phyloP scores from a whole-genome alignment of 1,140 invertebrate species.

The Cyphomyrmex costatus region DNA sequence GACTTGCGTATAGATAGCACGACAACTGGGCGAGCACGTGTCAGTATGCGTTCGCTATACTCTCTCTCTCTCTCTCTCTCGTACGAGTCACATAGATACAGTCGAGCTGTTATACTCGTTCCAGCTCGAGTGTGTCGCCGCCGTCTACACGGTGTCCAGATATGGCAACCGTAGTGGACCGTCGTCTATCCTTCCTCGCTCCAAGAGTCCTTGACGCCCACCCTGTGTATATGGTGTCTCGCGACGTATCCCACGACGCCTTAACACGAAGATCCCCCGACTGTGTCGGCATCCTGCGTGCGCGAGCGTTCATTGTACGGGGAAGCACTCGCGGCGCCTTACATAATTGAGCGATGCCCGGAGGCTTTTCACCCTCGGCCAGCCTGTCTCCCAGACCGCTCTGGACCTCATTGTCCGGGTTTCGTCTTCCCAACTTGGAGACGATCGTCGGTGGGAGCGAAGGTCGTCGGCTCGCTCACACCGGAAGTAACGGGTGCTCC shows the following conservation, averaged over 20 bases:
- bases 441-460: slow-evolving; percentile 62
- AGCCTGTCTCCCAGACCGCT: slow-evolving; percentile 56
- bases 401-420: slow-evolving; percentile 64
- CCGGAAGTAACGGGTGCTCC: slow-evolving; percentile 55
- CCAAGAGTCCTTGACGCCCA: slow-evolving; percentile 76
- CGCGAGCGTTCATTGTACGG: slow-evolving; percentile 62
- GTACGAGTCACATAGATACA: neutral
- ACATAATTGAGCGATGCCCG: slow-evolving; percentile 71
- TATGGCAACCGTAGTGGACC: slow-evolving; percentile 74
- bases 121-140: slow-evolving; percentile 57
- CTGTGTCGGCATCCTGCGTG: slow-evolving; percentile 31
- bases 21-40: slow-evolving; percentile 64
- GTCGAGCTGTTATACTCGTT: slow-evolving; percentile 35
- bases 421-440: slow-evolving; percentile 46
- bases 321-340: slow-evolving; percentile 72
- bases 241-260: slow-evolving; percentile 62
- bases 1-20: slow-evolving; percentile 31
- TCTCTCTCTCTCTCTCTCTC: slow-evolving; percentile 8
- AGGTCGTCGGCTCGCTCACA: slow-evolving; percentile 66
- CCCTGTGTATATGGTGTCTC: slow-evolving; percentile 70
- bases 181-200: slow-evolving; percentile 63
- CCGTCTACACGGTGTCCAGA: slow-evolving; percentile 79
- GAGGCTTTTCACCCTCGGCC: slow-evolving; percentile 69
- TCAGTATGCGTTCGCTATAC: slow-evolving; percentile 29
- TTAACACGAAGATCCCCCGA: slow-evolving; percentile 52